phyloP scores from a whole-genome alignment of 2,888 invertebrate species.

The Seladonia tumulorum region DNA sequence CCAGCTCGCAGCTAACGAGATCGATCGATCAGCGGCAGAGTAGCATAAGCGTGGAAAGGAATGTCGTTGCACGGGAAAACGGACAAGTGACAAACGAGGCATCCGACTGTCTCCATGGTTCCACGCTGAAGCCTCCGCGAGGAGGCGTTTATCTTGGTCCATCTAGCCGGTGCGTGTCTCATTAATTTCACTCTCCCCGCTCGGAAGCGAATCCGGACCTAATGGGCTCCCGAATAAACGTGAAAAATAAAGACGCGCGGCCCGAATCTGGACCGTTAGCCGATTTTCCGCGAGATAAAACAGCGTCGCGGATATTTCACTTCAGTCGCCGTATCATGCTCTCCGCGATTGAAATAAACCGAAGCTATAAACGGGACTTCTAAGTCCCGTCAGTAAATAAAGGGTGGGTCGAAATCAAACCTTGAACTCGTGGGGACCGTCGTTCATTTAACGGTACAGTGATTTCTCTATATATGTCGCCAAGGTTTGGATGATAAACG shows the following conservation, averaged over 20 bases:
- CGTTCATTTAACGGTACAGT: too few relatives aligned
- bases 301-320: too few relatives aligned
- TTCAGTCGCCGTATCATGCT: too few relatives aligned
- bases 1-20: too few relatives aligned
- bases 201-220: background rate
- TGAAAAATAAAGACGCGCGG: background rate
- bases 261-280: background rate
- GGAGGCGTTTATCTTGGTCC: constrained; percentile 36
- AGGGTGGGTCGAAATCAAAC: too few relatives aligned
- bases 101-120: background rate
- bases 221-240: constrained; percentile 3
- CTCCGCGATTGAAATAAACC: too few relatives aligned
- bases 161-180: constrained; percentile 26
- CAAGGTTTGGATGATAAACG: too few relatives aligned
- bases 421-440: too few relatives aligned
- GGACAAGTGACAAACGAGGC: constrained; percentile 13
- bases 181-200: constrained; percentile 44
- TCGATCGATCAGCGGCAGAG: background rate
- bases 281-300: background rate
- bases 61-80: constrained; percentile 7
- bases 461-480: too few relatives aligned
- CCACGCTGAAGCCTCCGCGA: constrained; percentile 26
- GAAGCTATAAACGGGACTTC: too few relatives aligned
- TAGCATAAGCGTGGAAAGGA: background rate
- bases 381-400: too few relatives aligned